phyloP scores from a whole-genome alignment of 2,113 vertebrate genomes.

The Pardalotus punctatus region DNA sequence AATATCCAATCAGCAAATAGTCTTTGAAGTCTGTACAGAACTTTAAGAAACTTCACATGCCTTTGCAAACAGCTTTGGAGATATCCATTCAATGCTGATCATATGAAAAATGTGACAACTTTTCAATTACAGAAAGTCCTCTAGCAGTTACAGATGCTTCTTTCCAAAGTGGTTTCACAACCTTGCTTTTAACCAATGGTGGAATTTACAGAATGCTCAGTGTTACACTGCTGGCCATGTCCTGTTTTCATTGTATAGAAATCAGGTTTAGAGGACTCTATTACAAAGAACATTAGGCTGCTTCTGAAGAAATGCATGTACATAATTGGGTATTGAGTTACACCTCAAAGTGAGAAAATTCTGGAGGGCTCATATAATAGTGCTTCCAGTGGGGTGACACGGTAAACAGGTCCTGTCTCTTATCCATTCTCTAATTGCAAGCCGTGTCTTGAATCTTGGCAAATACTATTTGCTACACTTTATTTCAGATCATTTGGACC shows the following conservation, averaged over 20 bases:
- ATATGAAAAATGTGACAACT: neutral
- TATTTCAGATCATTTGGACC: neutral
- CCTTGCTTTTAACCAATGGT: conserved; percentile 45
- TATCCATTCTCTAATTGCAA: neutral
- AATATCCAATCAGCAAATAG: neutral
- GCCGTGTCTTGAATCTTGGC: neutral
- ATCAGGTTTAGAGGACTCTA: conserved; percentile 55
- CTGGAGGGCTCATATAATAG: neutral
- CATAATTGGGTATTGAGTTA: neutral
- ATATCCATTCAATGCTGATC: neutral
- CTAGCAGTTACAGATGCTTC: neutral
- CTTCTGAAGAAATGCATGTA: conserved; percentile 30
- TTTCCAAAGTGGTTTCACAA: neutral
- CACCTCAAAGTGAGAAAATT: neutral
- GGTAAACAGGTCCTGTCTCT: neutral
- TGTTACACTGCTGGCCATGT: conserved; percentile 66
- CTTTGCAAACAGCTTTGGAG: neutral
- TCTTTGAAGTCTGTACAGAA: neutral
- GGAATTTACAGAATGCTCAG: conserved; percentile 61
- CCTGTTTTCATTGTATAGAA: conserved; percentile 67
- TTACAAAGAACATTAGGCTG: conserved; percentile 6
- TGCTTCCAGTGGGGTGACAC: neutral
- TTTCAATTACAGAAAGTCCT: neutral
- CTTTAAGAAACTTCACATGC: neutral
- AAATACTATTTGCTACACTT: neutral